These are phyloP conservation scores for Pterois miles DNA, from an alignment of 2,797 vertebrate genomes.

Conservation along the genomic window DNA sequence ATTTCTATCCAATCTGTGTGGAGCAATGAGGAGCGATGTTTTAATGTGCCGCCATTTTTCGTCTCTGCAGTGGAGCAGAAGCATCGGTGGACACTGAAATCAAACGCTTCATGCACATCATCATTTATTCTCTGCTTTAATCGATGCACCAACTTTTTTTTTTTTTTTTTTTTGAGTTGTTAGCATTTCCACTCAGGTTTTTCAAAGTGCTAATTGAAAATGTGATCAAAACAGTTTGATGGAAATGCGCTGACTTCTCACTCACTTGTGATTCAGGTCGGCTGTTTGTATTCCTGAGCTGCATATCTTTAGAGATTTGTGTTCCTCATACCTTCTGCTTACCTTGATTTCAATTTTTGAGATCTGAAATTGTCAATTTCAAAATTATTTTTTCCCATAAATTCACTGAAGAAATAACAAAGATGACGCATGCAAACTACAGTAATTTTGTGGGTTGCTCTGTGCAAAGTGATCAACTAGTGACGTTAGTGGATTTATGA, in stretches of 20 bases:
- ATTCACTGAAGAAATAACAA: neutral
- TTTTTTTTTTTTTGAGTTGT: no score
- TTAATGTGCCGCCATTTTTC: no score
- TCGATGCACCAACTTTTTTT: no score
- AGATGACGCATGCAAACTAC: neutral
- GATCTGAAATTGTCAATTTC: neutral
- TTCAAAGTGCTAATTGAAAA: neutral
- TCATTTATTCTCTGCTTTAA: no score
- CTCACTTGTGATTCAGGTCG: conserved; percentile 32
- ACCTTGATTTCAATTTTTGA: neutral
- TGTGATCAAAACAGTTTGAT: neutral
- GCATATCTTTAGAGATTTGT: neutral
- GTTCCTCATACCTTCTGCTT: neutral
- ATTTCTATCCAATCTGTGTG: no score
- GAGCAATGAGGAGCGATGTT: no score
- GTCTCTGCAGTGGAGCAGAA: no score
- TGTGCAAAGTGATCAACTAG: neutral
- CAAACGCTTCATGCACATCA: no score
- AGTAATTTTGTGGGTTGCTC: neutral
- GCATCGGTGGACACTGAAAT: no score
- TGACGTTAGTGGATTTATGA: neutral
- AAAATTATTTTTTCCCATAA: neutral
- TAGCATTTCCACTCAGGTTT: no score
- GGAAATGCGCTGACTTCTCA: neutral
- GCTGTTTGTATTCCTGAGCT: neutral